Evolutionary conservation across 2,888 invertebrate genomes (phyloP).

Genomic region (Microctonus hyperodae): DNA sequence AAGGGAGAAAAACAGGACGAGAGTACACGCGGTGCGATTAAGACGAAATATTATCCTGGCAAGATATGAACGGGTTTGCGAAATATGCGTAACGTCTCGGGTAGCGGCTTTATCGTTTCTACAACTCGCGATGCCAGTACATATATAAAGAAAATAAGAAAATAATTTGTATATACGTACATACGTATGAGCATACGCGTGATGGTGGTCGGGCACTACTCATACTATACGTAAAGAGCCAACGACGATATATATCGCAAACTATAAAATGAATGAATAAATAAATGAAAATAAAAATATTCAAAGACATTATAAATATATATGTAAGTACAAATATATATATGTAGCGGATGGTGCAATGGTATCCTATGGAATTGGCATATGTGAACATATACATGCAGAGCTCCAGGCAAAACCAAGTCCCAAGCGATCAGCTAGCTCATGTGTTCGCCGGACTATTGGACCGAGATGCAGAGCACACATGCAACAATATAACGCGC

Average conservation of each 20-base stretch:
- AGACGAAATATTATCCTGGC: slow-evolving; percentile 36
- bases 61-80: slow-evolving; percentile 5
- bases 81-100: slow-evolving; percentile 21
- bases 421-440: slow-evolving; percentile 2
- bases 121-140: not conserved
- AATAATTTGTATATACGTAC: not conserved
- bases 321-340: not conserved
- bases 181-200: not conserved
- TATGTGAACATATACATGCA: too few relatives aligned
- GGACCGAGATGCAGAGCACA: not conserved
- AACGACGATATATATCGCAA: too few relatives aligned
- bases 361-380: slow-evolving; percentile 12
- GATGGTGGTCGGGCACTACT: too few relatives aligned
- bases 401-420: not conserved
- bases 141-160: not conserved
- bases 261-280: slow-evolving; percentile 1
- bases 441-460: slow-evolving; percentile 20
- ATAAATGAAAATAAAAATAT: not conserved
- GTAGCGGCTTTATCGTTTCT: slow-evolving; percentile 16
- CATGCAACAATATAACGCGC: too few relatives aligned
- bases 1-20: not conserved
- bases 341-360: not conserved
- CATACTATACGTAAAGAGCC: too few relatives aligned
- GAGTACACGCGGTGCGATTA: slow-evolving; percentile 33
- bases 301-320: not conserved